Conservation (phyloP, 2,113 vertebrate species). For the Archocentrus centrarchus region DNA sequence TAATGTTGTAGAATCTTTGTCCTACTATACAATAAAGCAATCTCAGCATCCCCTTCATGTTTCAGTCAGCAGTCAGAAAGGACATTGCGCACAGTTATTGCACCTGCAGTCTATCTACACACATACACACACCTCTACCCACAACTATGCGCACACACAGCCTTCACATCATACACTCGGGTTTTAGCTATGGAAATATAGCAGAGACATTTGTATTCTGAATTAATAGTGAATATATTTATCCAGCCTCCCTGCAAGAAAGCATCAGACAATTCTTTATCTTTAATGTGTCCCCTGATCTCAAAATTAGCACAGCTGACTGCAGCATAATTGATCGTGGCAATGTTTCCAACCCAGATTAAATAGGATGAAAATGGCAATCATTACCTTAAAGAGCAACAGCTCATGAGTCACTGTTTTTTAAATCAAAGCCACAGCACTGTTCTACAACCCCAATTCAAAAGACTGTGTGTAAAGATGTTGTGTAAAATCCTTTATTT, state of each 20-base stretch:
- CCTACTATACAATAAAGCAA: neutral
- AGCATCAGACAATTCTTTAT: conserved; percentile 9
- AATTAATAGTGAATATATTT: neutral
- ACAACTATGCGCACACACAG: neutral
- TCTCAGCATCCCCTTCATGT: neutral
- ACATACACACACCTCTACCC: neutral
- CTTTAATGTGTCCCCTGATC: neutral
- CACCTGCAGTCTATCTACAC: neutral
- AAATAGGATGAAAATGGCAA: neutral
- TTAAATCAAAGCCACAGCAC: neutral
- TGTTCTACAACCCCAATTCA: neutral
- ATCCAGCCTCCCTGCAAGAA: neutral
- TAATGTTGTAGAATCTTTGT: no score
- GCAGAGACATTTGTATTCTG: neutral
- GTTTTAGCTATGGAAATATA: conserved; percentile 11
- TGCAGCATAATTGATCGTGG: neutral
- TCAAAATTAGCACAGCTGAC: neutral
- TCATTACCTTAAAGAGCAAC: neutral
- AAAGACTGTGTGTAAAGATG: no score
- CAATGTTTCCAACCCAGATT: neutral
- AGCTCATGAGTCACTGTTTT: neutral
- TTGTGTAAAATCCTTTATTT: neutral
- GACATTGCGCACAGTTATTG: neutral
- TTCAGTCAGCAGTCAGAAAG: neutral
- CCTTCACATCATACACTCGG: neutral